phyloP scores from a whole-genome alignment of 35 echinoderm and acorn worm genomes.

The Stichopus chloronotus region DNA sequence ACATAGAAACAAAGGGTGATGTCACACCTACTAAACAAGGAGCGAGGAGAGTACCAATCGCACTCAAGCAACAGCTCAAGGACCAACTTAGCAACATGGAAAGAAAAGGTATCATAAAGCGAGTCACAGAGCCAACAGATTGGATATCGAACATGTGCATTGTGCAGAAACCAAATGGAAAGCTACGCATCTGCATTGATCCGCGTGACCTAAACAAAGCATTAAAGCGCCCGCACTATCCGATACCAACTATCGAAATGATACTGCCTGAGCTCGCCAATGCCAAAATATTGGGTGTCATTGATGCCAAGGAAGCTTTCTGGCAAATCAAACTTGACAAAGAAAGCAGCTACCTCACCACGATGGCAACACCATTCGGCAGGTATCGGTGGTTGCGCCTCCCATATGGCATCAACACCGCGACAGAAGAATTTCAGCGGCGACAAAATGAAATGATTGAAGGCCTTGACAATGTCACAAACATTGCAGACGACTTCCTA shows the following conservation, averaged over 20 bases:
- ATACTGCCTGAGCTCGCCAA: constrained; percentile 21
- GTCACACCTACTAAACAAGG: too few relatives aligned
- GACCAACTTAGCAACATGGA: background rate
- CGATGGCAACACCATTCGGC: constrained; percentile 63
- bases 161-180: background rate
- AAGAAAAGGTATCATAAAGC: constrained; percentile 12
- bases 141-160: constrained; percentile 7
- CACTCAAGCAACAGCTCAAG: constrained; percentile 22
- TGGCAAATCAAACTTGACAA: constrained; percentile 62
- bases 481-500: constrained; percentile 38
- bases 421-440: constrained; percentile 65
- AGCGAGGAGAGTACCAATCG: constrained; percentile 48
- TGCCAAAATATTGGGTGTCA: constrained; percentile 26
- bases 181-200: constrained; percentile 36
- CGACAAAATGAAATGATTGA: constrained; percentile 31
- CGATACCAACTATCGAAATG: constrained; percentile 26
- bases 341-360: constrained; percentile 56
- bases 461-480: constrained; percentile 15
- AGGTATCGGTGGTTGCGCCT: constrained; percentile 62
- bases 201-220: background rate
- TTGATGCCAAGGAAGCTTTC: constrained; percentile 53
- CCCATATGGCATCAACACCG: constrained; percentile 57
- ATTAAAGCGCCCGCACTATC: constrained; percentile 30
- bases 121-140: background rate
- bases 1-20: constrained; percentile 27